Evolutionary conservation across 2,797 vertebrate species (phyloP).

Genomic region (Galago senegalensis): DNA sequence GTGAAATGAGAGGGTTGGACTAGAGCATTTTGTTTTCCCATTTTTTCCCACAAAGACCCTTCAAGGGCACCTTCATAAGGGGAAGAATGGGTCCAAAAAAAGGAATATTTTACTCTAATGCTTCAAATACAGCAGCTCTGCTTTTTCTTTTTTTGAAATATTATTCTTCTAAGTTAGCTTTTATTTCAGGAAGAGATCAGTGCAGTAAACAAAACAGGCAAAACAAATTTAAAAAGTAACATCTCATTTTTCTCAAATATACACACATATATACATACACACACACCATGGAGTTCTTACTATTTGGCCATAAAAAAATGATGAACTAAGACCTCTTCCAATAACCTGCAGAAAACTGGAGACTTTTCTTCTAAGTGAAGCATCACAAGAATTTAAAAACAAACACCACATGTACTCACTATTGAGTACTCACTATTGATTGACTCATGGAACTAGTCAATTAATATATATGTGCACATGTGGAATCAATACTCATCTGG

Average conservation of each 20-base stretch:
- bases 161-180: neutral
- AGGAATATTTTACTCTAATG: neutral
- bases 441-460: too few species aligned
- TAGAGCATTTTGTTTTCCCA: slow-evolving; percentile 27
- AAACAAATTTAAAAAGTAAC: neutral
- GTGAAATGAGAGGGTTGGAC: slow-evolving; percentile 2
- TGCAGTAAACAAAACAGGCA: neutral
- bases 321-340: too few species aligned
- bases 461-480: too few species aligned
- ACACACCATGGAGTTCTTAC: too few species aligned
- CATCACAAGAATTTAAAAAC: too few species aligned
- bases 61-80: neutral
- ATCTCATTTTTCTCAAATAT: neutral
- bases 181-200: neutral
- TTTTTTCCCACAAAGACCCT: neutral
- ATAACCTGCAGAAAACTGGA: too few species aligned
- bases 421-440: too few species aligned
- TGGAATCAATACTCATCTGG: too few species aligned
- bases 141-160: neutral
- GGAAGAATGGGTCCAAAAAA: neutral
- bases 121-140: neutral
- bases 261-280: too few species aligned
- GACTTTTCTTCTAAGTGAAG: too few species aligned
- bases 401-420: too few species aligned
- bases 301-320: too few species aligned